Evolutionary conservation across 2,113 vertebrate genomes (phyloP).

Genomic region (Saimiri boliviensis): DNA sequence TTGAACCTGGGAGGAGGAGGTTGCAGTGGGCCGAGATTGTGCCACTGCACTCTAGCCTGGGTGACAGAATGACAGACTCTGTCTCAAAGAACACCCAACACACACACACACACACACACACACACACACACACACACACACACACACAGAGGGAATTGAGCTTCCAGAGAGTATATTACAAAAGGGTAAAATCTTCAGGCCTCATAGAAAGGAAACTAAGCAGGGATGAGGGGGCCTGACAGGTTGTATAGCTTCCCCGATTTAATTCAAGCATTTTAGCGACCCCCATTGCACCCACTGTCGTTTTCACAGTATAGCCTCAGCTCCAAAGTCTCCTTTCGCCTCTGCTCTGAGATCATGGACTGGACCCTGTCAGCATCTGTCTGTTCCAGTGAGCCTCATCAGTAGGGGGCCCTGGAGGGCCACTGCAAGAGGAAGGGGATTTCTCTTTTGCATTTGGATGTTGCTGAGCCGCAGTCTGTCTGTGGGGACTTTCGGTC

Average conservation of each 20-base stretch:
- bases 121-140: too few species aligned
- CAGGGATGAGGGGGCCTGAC: neutral
- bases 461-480: neutral
- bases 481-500: neutral
- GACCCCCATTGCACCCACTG: neutral
- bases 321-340: neutral
- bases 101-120: neutral
- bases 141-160: neutral
- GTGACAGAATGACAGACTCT: too few species aligned
- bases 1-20: too few species aligned
- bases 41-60: too few species aligned
- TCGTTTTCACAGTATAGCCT: neutral
- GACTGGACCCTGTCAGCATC: neutral
- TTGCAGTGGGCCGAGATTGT: too few species aligned
- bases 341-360: neutral
- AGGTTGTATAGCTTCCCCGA: neutral
- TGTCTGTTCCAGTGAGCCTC: neutral
- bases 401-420: neutral
- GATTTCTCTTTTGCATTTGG: neutral
- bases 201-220: neutral
- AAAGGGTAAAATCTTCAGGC: neutral
- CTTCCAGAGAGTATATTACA: conserved; percentile 34
- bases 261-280: conserved; percentile 9
- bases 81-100: too few species aligned
- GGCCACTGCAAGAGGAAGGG: neutral